Base-by-base conservation (phyloP, 2,797 vertebrate genomes). In the Arvicola amphibius region DNA sequence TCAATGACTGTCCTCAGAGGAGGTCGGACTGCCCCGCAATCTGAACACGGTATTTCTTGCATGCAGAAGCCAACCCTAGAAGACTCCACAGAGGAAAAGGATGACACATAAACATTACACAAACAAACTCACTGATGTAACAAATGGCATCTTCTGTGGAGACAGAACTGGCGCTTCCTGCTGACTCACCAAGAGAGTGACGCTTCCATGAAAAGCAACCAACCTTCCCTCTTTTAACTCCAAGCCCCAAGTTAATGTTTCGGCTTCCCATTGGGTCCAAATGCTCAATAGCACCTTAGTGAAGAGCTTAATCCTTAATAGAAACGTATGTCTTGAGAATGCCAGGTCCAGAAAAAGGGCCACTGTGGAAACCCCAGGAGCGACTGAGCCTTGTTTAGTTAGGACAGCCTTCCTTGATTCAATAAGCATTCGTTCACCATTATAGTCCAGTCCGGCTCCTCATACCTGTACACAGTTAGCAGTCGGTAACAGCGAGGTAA, bases 131-230 rank as follows among this genome's bases (percentile, higher is more conserved):
- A 76, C 4, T 51, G 3, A 80, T 0, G 0, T 19, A 12, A 27
- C 51, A 87, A 8, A 25, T 78, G 56, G 76, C 56, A 25, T 74
- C 27, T 37, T 53, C 27, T 94, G 92, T 81, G 77, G 34, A 96
- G 67, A 8, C 92, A 80, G 96, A 94, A 88, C 78, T 29, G 91
- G 40, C 12, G 77, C 84, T 97, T 97, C 88, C 88, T 96, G 65
- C 91, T 96, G 76, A 90, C 56, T 10, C 3, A 96, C 43, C 37
- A 0, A 0, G 46, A 95, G 40, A 95, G 14, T 59, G 86, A 98
- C 88, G 40, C 96, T 16, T 71, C 61, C 2, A 46, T 69, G 63
- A 74, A 96, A 34, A 98, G 88, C 65, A 95, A 61, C 51, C 48
- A 90, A 51, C 34, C 95, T 95, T 97, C 43, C 88, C 97, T 91